phyloP scores from a whole-genome alignment of 2,113 vertebrate genomes.

The Antidorcas marsupialis region DNA sequence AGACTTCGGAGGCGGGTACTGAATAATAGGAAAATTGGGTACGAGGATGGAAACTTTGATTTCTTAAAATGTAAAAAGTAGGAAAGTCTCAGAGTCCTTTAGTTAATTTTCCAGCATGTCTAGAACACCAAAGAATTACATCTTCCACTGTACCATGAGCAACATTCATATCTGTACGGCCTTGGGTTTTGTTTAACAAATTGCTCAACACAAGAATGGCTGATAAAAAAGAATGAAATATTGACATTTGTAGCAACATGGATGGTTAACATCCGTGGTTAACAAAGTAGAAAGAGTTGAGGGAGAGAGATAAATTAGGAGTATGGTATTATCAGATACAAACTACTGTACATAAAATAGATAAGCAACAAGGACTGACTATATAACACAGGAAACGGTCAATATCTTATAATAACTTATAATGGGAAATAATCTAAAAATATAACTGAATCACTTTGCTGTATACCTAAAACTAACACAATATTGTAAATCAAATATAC shows the following conservation, averaged over 20 bases:
- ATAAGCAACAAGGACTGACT: background rate
- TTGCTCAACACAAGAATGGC: background rate
- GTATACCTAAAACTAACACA: background rate
- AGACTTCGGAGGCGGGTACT: background rate
- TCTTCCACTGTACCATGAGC: background rate
- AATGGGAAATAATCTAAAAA: background rate
- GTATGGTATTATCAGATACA: background rate
- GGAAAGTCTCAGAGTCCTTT: background rate
- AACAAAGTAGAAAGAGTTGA: background rate
- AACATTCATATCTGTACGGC: background rate
- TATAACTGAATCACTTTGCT: background rate
- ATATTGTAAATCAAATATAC: background rate
- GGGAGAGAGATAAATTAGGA: background rate
- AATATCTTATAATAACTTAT: background rate
- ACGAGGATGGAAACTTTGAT: background rate
- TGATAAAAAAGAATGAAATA: background rate
- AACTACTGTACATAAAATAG: background rate
- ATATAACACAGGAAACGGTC: background rate
- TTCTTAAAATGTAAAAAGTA: conserved; percentile 22
- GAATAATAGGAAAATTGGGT: background rate
- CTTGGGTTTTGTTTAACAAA: background rate
- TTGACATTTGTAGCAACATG: background rate
- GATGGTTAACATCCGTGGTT: background rate
- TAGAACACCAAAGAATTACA: background rate
- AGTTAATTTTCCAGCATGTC: background rate